Percentiles rank a stretch among this genome's conserved stretches.
phyloP scores from a whole-genome alignment of 37 sponge, comb jelly and placozoan genomes.

The Aphrocallistes beatrix region DNA sequence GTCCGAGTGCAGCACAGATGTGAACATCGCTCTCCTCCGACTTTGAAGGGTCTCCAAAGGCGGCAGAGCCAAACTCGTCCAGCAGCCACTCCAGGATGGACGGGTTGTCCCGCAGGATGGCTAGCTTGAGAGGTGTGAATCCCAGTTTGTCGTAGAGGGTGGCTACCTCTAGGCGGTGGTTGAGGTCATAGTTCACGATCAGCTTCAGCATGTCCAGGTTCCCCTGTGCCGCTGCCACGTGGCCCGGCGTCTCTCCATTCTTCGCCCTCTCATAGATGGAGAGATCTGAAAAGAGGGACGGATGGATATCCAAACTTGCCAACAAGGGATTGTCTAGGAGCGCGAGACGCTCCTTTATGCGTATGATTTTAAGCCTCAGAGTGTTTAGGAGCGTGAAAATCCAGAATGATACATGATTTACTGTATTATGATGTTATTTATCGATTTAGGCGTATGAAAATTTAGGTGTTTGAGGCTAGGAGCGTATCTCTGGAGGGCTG shows the following conservation, averaged over 20 bases:
- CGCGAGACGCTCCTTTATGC: too few species aligned
- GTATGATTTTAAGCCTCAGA: too few species aligned
- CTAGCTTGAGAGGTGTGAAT: constrained; percentile 47
- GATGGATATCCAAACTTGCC: too few species aligned
- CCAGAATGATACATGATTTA: too few species aligned
- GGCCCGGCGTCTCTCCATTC: constrained; percentile 54
- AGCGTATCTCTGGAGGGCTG: too few species aligned
- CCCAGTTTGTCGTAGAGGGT: constrained; percentile 28
- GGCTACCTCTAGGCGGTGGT: not conserved
- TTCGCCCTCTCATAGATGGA: constrained; percentile 27
- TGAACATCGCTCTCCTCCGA: constrained; percentile 26
- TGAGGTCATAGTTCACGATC: not conserved
- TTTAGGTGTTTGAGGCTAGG: too few species aligned
- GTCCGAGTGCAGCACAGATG: not conserved
- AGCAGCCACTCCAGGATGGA: constrained; percentile 31
- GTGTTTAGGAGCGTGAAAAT: too few species aligned
- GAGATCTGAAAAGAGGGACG: not conserved
- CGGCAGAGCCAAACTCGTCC: constrained; percentile 37
- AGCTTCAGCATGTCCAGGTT: constrained; percentile 28
- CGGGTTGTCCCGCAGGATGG: constrained; percentile 22
- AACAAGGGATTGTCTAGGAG: too few species aligned
- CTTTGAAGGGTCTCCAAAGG: constrained; percentile 32
- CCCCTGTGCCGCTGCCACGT: constrained; percentile 63
- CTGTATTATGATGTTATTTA: too few species aligned
- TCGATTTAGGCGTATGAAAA: too few species aligned